Percentiles rank a stretch among this genome's conserved stretches.
Evolutionary conservation across 2,797 vertebrate species (phyloP).

Genomic region (Coccyzus lansbergi): DNA sequence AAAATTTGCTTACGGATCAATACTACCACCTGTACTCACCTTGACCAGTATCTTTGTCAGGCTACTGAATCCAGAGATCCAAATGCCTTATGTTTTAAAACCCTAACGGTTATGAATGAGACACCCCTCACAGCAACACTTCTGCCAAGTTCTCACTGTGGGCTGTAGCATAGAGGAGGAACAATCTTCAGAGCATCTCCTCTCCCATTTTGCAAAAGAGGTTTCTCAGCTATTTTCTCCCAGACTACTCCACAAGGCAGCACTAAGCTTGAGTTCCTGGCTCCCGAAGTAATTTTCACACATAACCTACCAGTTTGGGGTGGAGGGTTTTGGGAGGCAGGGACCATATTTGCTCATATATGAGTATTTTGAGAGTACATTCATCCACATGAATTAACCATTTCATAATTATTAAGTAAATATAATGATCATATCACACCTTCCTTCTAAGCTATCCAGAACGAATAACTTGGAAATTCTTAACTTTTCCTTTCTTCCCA

Average conservation of each 20-base stretch:
- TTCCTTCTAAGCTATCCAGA: not conserved
- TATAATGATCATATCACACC: not conserved
- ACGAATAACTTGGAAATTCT: not conserved
- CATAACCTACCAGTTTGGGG: not conserved
- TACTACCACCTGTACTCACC: not conserved
- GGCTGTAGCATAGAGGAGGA: not conserved
- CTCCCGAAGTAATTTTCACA: not conserved
- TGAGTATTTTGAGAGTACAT: not conserved
- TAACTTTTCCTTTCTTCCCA: not conserved
- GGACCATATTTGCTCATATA: not conserved
- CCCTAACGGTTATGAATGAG: accelerated
- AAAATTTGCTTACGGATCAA: not conserved
- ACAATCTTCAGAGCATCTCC: not conserved
- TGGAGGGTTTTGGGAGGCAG: not conserved
- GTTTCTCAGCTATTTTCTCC: not conserved
- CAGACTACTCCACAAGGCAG: not conserved
- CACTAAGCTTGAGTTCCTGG: not conserved
- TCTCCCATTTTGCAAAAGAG: not conserved
- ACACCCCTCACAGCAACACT: not conserved
- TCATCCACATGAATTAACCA: not conserved
- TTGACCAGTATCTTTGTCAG: not conserved
- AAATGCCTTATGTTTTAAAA: not conserved
- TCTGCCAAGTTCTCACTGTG: not conserved
- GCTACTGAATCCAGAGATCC: not conserved
- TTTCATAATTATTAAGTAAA: not conserved